Evolutionary conservation across 2,113 vertebrate species (phyloP).

Genomic region (Empidonax alnorum): DNA sequence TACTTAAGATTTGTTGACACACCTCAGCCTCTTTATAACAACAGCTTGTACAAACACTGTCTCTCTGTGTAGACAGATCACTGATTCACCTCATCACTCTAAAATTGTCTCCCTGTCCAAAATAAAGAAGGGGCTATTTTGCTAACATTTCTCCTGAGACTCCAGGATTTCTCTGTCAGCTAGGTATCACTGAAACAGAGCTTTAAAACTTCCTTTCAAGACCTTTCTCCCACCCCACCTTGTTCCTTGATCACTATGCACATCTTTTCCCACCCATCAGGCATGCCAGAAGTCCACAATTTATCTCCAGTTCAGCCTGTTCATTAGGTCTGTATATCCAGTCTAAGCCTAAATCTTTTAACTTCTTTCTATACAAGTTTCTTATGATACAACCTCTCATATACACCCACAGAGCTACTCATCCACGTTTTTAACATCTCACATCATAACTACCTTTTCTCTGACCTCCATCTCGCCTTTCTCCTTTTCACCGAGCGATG

Average conservation of each 20-base stretch:
- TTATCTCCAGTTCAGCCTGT: not conserved
- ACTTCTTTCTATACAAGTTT: not conserved
- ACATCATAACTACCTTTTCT: not conserved
- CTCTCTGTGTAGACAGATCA: not conserved
- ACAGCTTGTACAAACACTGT: not conserved
- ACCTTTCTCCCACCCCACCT: not conserved
- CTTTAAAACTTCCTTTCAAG: not conserved
- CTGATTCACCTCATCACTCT: conserved; percentile 23
- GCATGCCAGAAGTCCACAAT: not conserved
- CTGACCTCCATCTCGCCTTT: not conserved
- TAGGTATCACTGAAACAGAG: not conserved
- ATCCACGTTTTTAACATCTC: not conserved
- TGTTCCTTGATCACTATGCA: not conserved
- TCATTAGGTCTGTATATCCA: not conserved
- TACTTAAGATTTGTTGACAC: not conserved
- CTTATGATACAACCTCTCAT: not conserved
- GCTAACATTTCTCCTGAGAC: not conserved
- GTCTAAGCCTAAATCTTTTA: not conserved
- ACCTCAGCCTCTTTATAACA: not conserved
- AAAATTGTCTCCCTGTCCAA: not conserved
- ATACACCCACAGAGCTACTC: not conserved
- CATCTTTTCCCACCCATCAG: not conserved
- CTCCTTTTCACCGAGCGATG: not conserved
- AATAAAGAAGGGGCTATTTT: not conserved
- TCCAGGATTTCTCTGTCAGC: not conserved